Evolutionary conservation across 2,113 vertebrate genomes (phyloP).

Genomic region (Anthoscopus minutus): DNA sequence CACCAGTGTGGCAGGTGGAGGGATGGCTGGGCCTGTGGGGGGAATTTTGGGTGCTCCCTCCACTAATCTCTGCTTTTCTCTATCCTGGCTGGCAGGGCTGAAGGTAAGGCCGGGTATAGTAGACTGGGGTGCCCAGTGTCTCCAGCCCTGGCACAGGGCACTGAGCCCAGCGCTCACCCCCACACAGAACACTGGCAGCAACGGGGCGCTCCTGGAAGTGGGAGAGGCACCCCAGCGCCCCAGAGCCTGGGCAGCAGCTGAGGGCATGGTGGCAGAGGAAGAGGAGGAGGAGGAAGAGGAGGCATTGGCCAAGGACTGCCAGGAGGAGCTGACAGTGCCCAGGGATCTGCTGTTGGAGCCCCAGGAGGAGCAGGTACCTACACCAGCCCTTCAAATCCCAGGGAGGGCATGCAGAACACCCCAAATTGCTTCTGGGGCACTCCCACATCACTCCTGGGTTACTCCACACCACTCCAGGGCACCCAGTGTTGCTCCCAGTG

Average conservation of each 20-base stretch:
- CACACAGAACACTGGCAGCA: slow-evolving; percentile 83
- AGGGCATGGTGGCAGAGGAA: slow-evolving; percentile 58
- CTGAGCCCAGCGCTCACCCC: not conserved
- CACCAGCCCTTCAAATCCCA: not conserved
- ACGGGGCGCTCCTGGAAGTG: slow-evolving; percentile 77
- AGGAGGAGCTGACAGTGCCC: slow-evolving; percentile 65
- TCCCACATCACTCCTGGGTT: not conserved
- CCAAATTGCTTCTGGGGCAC: fast-evolving
- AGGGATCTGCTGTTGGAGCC: slow-evolving; percentile 47
- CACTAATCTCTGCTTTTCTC: not conserved
- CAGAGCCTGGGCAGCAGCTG: slow-evolving; percentile 28
- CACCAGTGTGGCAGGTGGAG: fast-evolving
- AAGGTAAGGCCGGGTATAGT: slow-evolving; percentile 48
- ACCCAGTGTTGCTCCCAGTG: not conserved
- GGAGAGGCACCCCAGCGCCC: slow-evolving; percentile 64
- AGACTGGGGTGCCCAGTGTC: not conserved
- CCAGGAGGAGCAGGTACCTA: slow-evolving; percentile 85
- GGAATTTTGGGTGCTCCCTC: not conserved
- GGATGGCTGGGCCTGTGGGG: fast-evolving
- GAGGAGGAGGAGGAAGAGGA: slow-evolving; percentile 21
- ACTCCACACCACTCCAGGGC: not conserved
- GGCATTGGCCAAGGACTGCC: slow-evolving; percentile 55
- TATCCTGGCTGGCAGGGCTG: slow-evolving; percentile 25
- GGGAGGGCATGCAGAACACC: not conserved
- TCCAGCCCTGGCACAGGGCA: not conserved